phyloP scores from a whole-genome alignment of 2,113 vertebrate genomes.

The Cercopithecus mona region DNA sequence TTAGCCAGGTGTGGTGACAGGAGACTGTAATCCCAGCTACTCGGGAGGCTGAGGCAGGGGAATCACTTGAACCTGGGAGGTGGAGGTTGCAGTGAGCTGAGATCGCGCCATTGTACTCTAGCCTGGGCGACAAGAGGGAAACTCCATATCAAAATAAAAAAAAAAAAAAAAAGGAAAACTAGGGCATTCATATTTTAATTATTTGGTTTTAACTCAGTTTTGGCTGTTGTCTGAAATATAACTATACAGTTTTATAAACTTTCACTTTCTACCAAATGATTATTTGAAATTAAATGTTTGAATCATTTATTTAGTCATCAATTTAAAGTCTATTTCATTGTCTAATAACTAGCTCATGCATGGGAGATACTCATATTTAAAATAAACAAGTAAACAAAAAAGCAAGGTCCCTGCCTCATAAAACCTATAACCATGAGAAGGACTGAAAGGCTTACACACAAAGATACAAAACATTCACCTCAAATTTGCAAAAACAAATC shows the following conservation, averaged over 20 bases:
- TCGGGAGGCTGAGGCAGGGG: no score
- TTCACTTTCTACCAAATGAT: not conserved
- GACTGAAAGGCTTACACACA: not conserved
- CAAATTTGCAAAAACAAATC: not conserved
- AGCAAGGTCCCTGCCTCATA: not conserved
- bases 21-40: no score
- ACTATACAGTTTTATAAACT: not conserved
- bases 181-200: not conserved
- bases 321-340: not conserved
- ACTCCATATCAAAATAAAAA: no score
- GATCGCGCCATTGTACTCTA: no score
- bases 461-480: not conserved
- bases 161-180: no score
- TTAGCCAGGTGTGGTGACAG: no score
- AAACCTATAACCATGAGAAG: not conserved
- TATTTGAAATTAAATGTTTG: not conserved
- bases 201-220: not conserved
- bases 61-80: no score
- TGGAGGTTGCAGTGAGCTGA: no score
- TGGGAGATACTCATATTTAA: not conserved
- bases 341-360: not conserved
- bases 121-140: no score
- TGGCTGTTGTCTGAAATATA: not conserved
- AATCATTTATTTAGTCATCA: not conserved
- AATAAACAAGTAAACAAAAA: constrained; percentile 20